These are phyloP conservation scores for Phodopus roborovskii DNA, from an alignment of 2,113 vertebrate species.

Conservation along the genomic window DNA sequence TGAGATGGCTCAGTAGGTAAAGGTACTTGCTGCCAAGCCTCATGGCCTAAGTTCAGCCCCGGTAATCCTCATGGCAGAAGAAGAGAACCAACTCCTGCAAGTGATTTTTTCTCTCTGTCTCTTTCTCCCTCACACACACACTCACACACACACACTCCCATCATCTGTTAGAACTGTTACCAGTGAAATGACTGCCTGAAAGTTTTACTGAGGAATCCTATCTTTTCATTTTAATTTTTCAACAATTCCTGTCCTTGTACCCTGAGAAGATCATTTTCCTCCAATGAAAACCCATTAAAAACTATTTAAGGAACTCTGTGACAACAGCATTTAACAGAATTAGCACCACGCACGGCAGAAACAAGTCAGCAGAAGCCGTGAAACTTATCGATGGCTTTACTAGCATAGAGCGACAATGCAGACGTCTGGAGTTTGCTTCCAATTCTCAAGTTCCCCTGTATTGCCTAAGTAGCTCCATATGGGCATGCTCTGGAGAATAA, in stretches of 20 bases:
- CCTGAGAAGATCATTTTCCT: conserved; percentile 62
- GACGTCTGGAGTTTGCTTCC: background rate
- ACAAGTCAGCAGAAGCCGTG: conserved; percentile 53
- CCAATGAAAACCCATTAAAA: conserved; percentile 77
- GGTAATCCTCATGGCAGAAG: background rate
- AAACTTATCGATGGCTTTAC: conserved; percentile 44
- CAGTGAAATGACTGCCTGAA: conserved; percentile 30
- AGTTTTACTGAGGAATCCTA: background rate
- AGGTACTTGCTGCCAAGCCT: background rate
- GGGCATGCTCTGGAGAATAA: background rate
- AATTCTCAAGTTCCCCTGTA: conserved; percentile 37
- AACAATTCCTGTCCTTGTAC: conserved; percentile 49
- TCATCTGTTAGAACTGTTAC: conserved; percentile 17
- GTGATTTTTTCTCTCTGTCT: background rate
- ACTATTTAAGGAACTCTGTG: conserved; percentile 75
- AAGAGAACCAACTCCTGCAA: background rate
- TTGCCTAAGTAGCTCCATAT: background rate
- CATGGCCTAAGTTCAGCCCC: background rate
- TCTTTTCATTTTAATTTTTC: conserved; percentile 68
- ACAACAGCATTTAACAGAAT: conserved; percentile 72
- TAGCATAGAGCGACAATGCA: background rate
- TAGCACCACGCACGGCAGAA: conserved; percentile 61
- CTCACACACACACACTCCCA: background rate
- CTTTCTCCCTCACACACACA: background rate
- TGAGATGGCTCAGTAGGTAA: background rate